Base-by-base conservation (phyloP, 2,888 invertebrate species). In the Podabrus alpinus region DNA sequence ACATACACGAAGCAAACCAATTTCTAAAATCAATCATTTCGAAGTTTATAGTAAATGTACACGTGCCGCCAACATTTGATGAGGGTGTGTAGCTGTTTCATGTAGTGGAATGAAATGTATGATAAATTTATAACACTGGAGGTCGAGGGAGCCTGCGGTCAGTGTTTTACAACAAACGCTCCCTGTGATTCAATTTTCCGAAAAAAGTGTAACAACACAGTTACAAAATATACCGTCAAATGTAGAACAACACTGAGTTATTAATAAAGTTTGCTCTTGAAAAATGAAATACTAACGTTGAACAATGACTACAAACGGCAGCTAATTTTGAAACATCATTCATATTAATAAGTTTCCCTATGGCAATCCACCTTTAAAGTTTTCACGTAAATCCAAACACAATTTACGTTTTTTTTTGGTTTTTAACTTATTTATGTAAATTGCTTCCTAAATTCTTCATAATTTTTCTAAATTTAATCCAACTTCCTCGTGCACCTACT, bases 51-150 rank as follows among this genome's bases (percentile, higher is more conserved):
- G 61, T 66, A 72, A 67, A 10, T 25, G 9, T 11, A 67, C 73
- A 72, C 75, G 76, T 77, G 78, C 79, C 79, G 80, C 80, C 68
- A 71, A 66, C 75, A 69, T 72, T 62, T 45, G 76, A 80, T 78
- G 77, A 66, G 77, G 75, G 77, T 76, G 77, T 67, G 79, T 68
- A 77, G 77, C 74, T 82, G 84, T 80, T 85, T 83, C 83, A 84
- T 84, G 84, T 84, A 84, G 82, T 82, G 84, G 85, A 85, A 85
- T 85, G 83, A 83, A 83, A 83, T 83, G 83, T 83, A 83, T 83
- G 83, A 84, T 84, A 84, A 84, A 85, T 85, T 84, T 83, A 83
- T 83, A 83, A 82, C 81, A 78, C 78, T 61, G 78, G 75, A 79
- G 82, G 80, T 78, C 79, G 80, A 79, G 79, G 78, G 80, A 79